These are phyloP conservation scores for Larimichthys crocea DNA, from an alignment of 2,113 vertebrate species.

Conservation along the genomic window DNA sequence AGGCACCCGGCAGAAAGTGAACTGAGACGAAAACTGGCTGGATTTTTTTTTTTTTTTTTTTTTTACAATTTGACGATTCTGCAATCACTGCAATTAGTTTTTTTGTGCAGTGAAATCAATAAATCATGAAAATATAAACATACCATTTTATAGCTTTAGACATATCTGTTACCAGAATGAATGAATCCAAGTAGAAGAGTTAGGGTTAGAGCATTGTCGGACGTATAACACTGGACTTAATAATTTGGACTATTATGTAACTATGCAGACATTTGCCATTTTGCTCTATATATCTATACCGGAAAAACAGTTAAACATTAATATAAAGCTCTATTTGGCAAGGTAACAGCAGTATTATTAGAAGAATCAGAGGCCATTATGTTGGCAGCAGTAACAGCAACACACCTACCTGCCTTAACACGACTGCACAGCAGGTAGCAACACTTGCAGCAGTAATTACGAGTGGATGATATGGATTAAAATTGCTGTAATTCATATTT, in stretches of 20 bases:
- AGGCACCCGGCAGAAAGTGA: neutral
- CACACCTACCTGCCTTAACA: no score
- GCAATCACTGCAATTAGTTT: neutral
- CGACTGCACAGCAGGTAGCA: neutral
- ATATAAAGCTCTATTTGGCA: neutral
- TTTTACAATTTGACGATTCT: no score
- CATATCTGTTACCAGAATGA: no score
- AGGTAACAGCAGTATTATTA: neutral
- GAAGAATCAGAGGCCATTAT: neutral
- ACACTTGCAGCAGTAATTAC: neutral
- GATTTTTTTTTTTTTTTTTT: neutral
- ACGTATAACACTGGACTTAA: neutral
- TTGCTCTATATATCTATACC: neutral
- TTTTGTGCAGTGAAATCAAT: neutral
- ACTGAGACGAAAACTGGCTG: no score
- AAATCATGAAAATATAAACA: neutral
- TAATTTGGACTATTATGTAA: neutral
- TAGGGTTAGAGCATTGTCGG: neutral
- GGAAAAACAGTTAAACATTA: neutral
- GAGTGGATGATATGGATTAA: no score
- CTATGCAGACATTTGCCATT: neutral
- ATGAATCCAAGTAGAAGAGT: neutral
- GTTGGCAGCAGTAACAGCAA: neutral
- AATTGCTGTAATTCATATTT: no score
- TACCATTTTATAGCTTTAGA: neutral